phyloP scores from a whole-genome alignment of 1,140 invertebrate genomes.

The Ptiloglossa arizonensis region DNA sequence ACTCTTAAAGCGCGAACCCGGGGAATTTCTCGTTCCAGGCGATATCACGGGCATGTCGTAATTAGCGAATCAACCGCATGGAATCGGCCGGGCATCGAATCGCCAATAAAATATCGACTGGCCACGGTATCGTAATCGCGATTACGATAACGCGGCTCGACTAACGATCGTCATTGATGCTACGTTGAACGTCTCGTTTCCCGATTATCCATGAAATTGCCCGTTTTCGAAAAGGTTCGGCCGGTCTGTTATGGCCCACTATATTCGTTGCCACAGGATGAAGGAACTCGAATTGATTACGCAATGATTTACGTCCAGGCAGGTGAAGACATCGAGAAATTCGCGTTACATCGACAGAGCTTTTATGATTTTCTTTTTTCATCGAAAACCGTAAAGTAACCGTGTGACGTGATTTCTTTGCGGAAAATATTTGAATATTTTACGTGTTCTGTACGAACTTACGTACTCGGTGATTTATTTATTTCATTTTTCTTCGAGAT shows the following conservation, averaged over 20 bases:
- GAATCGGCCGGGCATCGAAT: conserved; percentile 34
- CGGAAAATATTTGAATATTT: no score
- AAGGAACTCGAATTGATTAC: neutral
- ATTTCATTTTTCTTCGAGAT: no score
- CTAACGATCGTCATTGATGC: conserved; percentile 25
- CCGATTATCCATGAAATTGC: conserved; percentile 6
- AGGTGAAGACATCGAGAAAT: no score
- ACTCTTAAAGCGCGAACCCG: conserved; percentile 19
- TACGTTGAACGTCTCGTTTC: conserved; percentile 1
- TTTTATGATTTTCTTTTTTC: no score
- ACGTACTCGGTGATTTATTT: no score
- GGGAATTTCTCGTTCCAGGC: conserved; percentile 10
- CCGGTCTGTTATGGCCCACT: neutral
- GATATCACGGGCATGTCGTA: conserved; percentile 25
- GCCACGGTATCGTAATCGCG: conserved; percentile 17
- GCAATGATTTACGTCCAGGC: neutral
- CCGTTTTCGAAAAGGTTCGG: neutral
- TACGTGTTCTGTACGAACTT: no score
- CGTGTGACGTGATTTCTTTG: no score
- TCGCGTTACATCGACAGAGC: no score
- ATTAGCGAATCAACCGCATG: conserved; percentile 42
- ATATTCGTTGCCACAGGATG: neutral
- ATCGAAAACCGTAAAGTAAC: no score
- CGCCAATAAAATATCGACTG: conserved; percentile 41
- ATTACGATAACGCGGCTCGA: conserved; percentile 27